These are phyloP conservation scores for Tetheella fluctuosa DNA, from an alignment of 2,888 invertebrate genomes.

Conservation along the genomic window DNA sequence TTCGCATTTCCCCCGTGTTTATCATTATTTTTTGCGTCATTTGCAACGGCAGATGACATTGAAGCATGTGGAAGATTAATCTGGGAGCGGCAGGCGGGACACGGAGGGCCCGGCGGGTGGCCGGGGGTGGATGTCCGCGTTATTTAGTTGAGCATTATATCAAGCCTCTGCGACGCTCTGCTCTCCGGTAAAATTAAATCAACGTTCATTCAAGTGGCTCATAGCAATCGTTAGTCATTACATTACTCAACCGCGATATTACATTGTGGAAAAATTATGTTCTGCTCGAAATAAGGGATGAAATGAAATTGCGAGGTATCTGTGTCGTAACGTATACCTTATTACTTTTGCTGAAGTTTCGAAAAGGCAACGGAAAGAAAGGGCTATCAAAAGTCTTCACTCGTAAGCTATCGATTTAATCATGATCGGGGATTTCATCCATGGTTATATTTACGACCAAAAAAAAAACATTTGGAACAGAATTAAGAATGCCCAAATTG, in stretches of 20 bases:
- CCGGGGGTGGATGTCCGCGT: constrained; percentile 55
- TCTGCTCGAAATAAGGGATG: constrained; percentile 20
- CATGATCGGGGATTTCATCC: constrained; percentile 25
- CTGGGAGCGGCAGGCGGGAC: constrained; percentile 42
- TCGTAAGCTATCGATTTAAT: constrained; percentile 49
- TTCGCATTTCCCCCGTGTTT: constrained; percentile 50
- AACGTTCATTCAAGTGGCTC: constrained; percentile 61
- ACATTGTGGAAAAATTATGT: constrained; percentile 33
- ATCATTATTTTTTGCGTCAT: constrained; percentile 71
- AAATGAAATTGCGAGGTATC: constrained; percentile 24
- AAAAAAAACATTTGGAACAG: constrained; percentile 41
- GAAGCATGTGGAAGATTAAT: constrained; percentile 76
- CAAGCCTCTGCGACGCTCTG: constrained; percentile 51
- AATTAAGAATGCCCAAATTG: constrained; percentile 54
- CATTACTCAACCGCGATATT: constrained; percentile 39
- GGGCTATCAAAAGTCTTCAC: constrained; percentile 36
- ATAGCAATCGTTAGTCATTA: constrained; percentile 54
- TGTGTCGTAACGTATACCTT: constrained; percentile 20
- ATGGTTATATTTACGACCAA: constrained; percentile 41
- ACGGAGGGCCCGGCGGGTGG: constrained; percentile 12
- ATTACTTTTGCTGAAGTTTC: constrained; percentile 36
- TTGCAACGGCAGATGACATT: constrained; percentile 72
- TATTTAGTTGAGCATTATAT: constrained; percentile 73
- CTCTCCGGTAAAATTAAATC: constrained; percentile 67
- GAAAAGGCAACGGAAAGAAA: constrained; percentile 38